Evolutionary conservation across 2,888 invertebrate genomes (phyloP), one percentile per base, ranked within the genome.

Genomic region (Spodoptera littoralis): DNA sequence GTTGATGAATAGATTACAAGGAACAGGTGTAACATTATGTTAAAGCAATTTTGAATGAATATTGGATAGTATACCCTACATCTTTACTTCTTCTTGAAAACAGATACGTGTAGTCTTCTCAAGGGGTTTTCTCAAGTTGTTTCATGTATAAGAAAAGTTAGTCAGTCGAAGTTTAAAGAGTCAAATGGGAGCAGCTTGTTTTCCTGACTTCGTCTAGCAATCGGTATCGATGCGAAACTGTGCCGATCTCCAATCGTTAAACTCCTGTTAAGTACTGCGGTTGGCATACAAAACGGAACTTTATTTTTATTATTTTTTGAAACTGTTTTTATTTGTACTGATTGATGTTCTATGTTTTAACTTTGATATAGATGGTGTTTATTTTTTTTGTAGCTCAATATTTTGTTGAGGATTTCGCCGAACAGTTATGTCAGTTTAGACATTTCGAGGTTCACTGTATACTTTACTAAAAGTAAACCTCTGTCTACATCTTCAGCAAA

Each of bases 131-230:
- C 30, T 56, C 60, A 59, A 72, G 55, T 72, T 60, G 60, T 62
- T 77, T 58, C 53, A 59, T 49, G 60, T 63, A 56, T 68, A 59
- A 64, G 66, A 58, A 62, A 79, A 75, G 69, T 73, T 69, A 65
- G 53, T 60, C 50, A 55, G 78, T 55, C 49, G 36, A 78, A 75
- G 78, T 75, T 78, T 60, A 60, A 64, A 73, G 65, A 76, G 77
- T 76, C 65, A 71, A 76, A 63, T 54, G 63, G 50, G 58, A 58
- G 53, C 47, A 46, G 55, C 52, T 68, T 71, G 71, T 68, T 71
- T 77, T 59, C 57, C 51, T 64, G 43, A 49, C 44, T 53, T 41
- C 43, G 59, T 47, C 49, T 54, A 18, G 58, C 63, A 54, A 65
- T 60, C 49, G 65, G 48, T 62, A 60, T 51, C 27, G 22, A 60